phyloP scores from a whole-genome alignment of 2,797 vertebrate species.

The Crocidura indochinensis region DNA sequence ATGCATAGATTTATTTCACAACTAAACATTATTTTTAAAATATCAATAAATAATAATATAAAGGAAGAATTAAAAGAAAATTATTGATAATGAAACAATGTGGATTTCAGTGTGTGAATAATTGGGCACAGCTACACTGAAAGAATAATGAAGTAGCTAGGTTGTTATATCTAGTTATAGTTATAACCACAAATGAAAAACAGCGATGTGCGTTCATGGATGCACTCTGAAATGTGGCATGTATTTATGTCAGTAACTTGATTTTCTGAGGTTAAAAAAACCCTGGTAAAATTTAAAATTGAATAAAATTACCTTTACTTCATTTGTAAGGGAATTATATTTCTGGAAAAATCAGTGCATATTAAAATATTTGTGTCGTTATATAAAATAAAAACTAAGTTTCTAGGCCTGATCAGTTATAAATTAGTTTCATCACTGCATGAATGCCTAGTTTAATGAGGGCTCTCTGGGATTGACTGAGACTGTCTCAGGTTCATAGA shows the following conservation, averaged over 20 bases:
- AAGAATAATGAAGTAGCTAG: conserved; percentile 26
- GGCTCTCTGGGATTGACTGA: background rate
- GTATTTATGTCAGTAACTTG: conserved; percentile 9
- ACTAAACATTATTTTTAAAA: background rate
- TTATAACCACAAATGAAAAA: background rate
- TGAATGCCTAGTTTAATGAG: background rate
- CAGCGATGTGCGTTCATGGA: background rate
- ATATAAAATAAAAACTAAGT: background rate
- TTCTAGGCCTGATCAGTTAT: background rate
- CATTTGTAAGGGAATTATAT: background rate
- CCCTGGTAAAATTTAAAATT: conserved; percentile 29
- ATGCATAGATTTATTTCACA: background rate
- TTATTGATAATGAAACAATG: background rate
- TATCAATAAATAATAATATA: background rate
- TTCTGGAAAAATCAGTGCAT: conserved; percentile 37
- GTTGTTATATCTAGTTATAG: background rate
- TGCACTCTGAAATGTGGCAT: background rate
- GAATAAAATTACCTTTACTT: conserved; percentile 48
- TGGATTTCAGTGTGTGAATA: background rate
- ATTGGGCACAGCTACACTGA: background rate
- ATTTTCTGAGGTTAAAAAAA: conserved; percentile 52
- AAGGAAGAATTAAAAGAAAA: conserved; percentile 21
- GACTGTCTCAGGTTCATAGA: background rate
- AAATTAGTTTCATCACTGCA: background rate
- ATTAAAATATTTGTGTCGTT: background rate